Percentiles rank a stretch among this genome's conserved stretches.
These are phyloP conservation scores for Pristionchus mayeri DNA, from an alignment of 2,888 invertebrate genomes.

Conservation along the genomic window DNA sequence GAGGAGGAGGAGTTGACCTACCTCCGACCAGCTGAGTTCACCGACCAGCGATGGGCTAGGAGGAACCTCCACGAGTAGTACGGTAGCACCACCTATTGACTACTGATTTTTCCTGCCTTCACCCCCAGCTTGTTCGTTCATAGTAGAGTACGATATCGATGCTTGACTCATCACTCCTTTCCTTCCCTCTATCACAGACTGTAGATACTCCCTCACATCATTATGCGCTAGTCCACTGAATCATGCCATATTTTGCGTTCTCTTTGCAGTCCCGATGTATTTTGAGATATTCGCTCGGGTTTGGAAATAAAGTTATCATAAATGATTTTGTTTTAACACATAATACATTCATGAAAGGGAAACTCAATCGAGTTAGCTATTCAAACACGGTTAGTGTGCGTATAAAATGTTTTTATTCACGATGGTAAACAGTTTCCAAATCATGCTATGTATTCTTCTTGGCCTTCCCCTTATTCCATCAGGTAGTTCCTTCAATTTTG, in stretches of 20 bases:
- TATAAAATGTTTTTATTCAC: no score
- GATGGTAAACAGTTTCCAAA: no score
- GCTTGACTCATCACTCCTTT: not conserved
- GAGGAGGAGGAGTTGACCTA: conserved; percentile 63
- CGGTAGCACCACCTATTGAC: not conserved
- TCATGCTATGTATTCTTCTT: no score
- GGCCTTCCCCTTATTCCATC: no score
- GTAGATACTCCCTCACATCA: conserved; percentile 24
- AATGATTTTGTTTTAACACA: not conserved
- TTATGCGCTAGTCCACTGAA: conserved; percentile 1
- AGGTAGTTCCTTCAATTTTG: no score
- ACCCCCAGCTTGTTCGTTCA: no score
- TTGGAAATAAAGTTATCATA: not conserved
- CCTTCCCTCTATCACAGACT: not conserved
- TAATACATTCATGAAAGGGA: no score
- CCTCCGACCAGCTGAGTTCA: conserved; percentile 63
- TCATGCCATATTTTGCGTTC: conserved; percentile 13
- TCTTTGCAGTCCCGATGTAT: conserved; percentile 17
- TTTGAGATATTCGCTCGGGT: conserved; percentile 5
- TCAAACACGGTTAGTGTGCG: no score
- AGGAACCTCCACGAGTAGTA: conserved; percentile 53
- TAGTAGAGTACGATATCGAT: not conserved
- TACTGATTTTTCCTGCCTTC: no score
- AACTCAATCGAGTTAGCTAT: no score
- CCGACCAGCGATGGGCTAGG: conserved; percentile 59